Conservation (phyloP, 2,888 invertebrate species). For the Clunio marinus region DNA sequence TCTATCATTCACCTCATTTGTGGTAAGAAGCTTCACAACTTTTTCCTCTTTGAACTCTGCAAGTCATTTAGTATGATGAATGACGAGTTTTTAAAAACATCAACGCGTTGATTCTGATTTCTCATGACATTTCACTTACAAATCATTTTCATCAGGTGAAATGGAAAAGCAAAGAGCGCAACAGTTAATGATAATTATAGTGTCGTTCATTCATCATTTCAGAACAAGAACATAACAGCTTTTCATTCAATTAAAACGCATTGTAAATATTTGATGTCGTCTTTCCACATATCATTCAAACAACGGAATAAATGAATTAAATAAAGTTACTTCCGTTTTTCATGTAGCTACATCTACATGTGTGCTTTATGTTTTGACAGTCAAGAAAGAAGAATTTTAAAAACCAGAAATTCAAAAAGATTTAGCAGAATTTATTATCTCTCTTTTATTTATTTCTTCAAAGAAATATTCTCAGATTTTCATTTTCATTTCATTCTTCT, state of each 20-base stretch:
- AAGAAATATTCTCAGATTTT: neutral
- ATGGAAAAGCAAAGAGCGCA: neutral
- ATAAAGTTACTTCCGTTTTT: slow-evolving; percentile 10
- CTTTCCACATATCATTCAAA: neutral
- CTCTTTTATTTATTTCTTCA: too few relatives aligned
- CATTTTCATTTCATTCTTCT: neutral
- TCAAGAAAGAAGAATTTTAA: too few relatives aligned
- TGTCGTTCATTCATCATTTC: neutral
- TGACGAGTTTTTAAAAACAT: too few relatives aligned
- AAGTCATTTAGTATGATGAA: too few relatives aligned
- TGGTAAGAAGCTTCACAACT: too few relatives aligned
- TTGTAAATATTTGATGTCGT: slow-evolving; percentile 17
- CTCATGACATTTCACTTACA: neutral
- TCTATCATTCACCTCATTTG: neutral
- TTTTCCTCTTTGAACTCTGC: too few relatives aligned
- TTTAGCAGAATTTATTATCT: too few relatives aligned
- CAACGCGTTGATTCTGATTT: neutral
- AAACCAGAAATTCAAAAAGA: too few relatives aligned
- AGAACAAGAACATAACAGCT: too few relatives aligned
- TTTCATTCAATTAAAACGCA: neutral
- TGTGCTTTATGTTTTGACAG: too few relatives aligned
- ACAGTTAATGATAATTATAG: too few relatives aligned
- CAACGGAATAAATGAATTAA: neutral
- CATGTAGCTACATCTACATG: too few relatives aligned
- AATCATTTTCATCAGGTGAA: neutral